phyloP scores from a whole-genome alignment of 2,888 invertebrate species.

The Halictus ligatus region DNA sequence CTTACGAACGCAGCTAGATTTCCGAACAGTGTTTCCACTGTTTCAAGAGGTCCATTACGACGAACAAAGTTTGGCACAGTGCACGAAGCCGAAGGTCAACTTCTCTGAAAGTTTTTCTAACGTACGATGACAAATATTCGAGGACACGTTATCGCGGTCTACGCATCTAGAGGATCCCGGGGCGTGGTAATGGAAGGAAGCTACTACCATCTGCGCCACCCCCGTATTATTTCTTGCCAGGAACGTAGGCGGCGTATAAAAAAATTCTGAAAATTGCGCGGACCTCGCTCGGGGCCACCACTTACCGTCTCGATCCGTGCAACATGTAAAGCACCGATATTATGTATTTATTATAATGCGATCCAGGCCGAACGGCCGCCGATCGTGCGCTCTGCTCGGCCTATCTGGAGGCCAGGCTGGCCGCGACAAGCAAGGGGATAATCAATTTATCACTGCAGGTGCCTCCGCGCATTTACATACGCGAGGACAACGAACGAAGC shows the following conservation, averaged over 20 bases:
- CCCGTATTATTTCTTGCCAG: constrained; percentile 43
- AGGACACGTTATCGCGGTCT: not conserved
- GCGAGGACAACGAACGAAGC: constrained; percentile 73
- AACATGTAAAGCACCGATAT: constrained; percentile 80
- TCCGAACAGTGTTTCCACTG: not conserved
- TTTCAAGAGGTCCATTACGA: not conserved
- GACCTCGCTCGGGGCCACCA: constrained; percentile 64
- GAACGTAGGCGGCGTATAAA: constrained; percentile 58
- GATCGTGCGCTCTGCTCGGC: constrained; percentile 61
- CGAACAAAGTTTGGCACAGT: not conserved
- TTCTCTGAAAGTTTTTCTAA: not conserved
- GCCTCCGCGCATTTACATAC: constrained; percentile 81
- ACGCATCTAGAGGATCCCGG: constrained; percentile 36
- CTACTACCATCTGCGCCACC: constrained; percentile 53
- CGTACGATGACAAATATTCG: not conserved
- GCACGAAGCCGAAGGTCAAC: not conserved
- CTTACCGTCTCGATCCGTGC: constrained; percentile 61
- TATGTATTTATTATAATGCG: constrained; percentile 82
- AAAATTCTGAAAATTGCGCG: constrained; percentile 74
- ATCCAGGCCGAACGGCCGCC: constrained; percentile 60
- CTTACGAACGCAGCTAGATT: not conserved
- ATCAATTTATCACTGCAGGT: constrained; percentile 83
- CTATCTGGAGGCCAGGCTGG: constrained; percentile 55
- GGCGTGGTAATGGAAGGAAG: constrained; percentile 58
- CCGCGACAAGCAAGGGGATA: constrained; percentile 67